Base-by-base conservation (phyloP, 2,797 vertebrate genomes). In the Onychomys leucogaster region DNA sequence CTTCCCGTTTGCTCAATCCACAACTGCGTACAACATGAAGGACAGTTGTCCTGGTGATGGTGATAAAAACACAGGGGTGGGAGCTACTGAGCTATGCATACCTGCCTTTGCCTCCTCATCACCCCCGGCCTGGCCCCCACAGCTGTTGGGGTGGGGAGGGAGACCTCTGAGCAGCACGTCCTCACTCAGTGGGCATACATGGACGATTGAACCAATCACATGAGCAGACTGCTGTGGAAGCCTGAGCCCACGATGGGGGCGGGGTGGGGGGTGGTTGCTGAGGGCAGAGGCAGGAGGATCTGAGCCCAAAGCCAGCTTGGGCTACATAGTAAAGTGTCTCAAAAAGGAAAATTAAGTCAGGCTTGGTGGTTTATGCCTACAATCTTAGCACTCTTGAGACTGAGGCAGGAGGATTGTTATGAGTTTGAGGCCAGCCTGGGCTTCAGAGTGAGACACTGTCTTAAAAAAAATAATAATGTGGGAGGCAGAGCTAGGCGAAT, bases 1-100 rank as follows among this genome's bases (percentile, higher is more conserved):
- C 91, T 95, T 97, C 96, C 59, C 71, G 88, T 93, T 57, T 59
- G 59, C 65, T 83, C 67, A 43, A 21, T 65, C 63, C 90, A 32
- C 57, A n/a, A 25, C 81, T 46, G 52, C 63, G 81, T 37, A 16
- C 43, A 32, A 13, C 13, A 14, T 23, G 41, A 10, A 1, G 11
- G 41, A 12, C 29, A 0, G 2, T 41, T 61, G 43, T 14, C 12
- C 16, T 2, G 52, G 37, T 3, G 6, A 3, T 49, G 69, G 21
- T 27, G 82, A 52, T 5, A 49, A 12, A 41, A 41, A 80, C 65
- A 7, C 10, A 0, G 6, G 52, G 29, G 34, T 17, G 6, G 59
- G 41, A 5, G 2, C 12, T 52, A 2, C 6, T 46, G 41, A 46
- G 55, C 37, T 34, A 9, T 7, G 4, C 17, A n/a, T 32, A 14